Percentiles rank a stretch among this genome's conserved stretches.
phyloP scores from a whole-genome alignment of 1,140 invertebrate genomes.

The Bombus picipes region DNA sequence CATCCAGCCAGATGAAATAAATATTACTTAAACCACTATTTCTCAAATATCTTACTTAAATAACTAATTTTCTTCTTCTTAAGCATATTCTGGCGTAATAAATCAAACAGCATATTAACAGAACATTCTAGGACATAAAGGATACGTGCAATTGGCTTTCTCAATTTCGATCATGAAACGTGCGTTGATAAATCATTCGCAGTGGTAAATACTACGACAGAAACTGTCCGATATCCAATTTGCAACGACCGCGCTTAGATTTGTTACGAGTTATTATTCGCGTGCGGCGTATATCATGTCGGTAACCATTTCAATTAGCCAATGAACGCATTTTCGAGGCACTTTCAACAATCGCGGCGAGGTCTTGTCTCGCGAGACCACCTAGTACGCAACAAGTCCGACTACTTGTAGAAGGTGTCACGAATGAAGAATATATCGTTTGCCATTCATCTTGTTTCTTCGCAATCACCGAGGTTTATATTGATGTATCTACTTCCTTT shows the following conservation, averaged over 20 bases:
- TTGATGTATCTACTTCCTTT: neutral
- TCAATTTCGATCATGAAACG: neutral
- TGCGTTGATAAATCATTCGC: conserved; percentile 17
- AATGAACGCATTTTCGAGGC: conserved; percentile 37
- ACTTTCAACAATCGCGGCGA: neutral
- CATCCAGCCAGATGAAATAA: too few relatives aligned
- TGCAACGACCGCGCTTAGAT: neutral
- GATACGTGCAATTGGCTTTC: neutral
- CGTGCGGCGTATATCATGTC: neutral
- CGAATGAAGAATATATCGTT: conserved; percentile 29
- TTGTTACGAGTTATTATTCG: conserved; percentile 33
- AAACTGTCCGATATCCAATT: conserved; percentile 29
- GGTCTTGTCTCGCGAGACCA: conserved; percentile 44
- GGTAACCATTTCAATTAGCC: conserved; percentile 47
- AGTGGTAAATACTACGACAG: conserved; percentile 14
- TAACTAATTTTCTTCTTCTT: neutral
- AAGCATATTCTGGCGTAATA: neutral
- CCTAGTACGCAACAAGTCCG: conserved; percentile 48
- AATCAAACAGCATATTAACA: neutral
- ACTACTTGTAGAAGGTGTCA: conserved; percentile 21
- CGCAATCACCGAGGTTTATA: neutral
- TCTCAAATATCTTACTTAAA: neutral
- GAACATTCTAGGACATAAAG: neutral
- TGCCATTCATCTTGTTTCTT: neutral
- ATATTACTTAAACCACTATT: too few relatives aligned